Evolutionary conservation across 2,113 vertebrate genomes (phyloP).

Genomic region (Jacana jacana): DNA sequence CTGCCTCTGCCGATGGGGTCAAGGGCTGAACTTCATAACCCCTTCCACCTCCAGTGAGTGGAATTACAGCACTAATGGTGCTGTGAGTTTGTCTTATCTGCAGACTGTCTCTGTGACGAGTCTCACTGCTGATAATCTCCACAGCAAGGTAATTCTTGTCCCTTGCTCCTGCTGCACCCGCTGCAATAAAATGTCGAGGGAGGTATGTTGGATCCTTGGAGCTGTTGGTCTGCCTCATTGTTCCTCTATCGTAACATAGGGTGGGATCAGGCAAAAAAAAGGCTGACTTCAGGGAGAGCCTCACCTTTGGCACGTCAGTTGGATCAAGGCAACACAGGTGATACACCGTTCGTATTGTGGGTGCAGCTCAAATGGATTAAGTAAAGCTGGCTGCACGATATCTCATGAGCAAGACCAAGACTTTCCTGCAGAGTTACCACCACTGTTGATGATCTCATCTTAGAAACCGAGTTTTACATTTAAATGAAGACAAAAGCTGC

Average conservation of each 20-base stretch:
- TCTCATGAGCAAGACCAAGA: background rate
- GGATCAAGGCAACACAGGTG: background rate
- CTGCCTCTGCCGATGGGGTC: background rate
- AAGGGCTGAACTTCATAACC: background rate
- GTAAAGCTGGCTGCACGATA: background rate
- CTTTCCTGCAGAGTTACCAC: background rate
- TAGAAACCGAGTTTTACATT: background rate
- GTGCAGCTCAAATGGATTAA: background rate
- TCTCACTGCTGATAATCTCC: background rate
- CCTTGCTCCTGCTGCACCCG: background rate
- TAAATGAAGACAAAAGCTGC: background rate
- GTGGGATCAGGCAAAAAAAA: background rate
- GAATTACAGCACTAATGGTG: background rate
- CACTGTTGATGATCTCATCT: background rate
- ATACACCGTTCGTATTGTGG: background rate
- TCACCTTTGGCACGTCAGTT: background rate
- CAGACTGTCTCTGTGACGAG: background rate
- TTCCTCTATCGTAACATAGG: rapidly evolving
- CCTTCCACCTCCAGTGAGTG: background rate
- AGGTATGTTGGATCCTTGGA: background rate
- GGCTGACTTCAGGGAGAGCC: background rate
- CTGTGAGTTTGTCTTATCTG: background rate
- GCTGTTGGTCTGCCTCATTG: rapidly evolving
- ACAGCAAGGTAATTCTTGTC: background rate
- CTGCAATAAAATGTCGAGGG: background rate